A percentile compares a stretch with the other conserved stretches of the same genome.
Evolutionary conservation across 2,888 invertebrate genomes (phyloP).

Genomic region (Andrena chrysosceles): DNA sequence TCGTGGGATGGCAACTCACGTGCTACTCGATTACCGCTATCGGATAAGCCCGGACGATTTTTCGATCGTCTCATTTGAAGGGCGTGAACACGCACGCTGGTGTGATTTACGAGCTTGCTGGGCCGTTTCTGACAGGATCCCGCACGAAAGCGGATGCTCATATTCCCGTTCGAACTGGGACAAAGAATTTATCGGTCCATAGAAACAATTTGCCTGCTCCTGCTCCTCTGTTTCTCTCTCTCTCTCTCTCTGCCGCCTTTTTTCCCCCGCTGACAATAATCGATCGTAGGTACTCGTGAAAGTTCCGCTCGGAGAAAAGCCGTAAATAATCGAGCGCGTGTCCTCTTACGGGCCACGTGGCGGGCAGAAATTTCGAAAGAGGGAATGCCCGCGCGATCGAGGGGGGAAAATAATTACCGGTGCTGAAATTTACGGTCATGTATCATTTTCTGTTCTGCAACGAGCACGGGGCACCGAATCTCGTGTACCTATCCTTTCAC

Average conservation of each 20-base stretch:
- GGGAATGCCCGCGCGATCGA: constrained; percentile 26
- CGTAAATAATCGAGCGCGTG: constrained; percentile 37
- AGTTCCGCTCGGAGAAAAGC: constrained; percentile 14
- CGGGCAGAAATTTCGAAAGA: constrained; percentile 19
- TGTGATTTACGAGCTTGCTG: constrained; percentile 60
- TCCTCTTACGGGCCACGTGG: constrained; percentile 18
- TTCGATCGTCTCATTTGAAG: constrained; percentile 66
- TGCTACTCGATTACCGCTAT: constrained; percentile 65
- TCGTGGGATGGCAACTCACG: constrained; percentile 40
- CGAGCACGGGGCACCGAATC: constrained; percentile 4
- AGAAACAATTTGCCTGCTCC: constrained; percentile 28
- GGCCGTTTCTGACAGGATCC: background rate
- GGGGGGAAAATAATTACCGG: constrained; percentile 41
- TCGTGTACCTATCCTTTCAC: constrained; percentile 31
- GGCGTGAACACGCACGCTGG: constrained; percentile 64
- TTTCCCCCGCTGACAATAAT: constrained; percentile 35
- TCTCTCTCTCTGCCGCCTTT: constrained; percentile 12
- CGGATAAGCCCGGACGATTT: constrained; percentile 65
- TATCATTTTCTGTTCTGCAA: constrained; percentile 33
- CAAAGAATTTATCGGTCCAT: constrained; percentile 38
- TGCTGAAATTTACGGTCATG: constrained; percentile 38
- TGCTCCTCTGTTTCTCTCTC: constrained; percentile 6
- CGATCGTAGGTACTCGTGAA: constrained; percentile 29
- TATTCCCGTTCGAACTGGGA: constrained; percentile 16
- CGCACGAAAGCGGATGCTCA: background rate